phyloP scores from a whole-genome alignment of 2,888 invertebrate genomes.

The Sepioteuthis lessoniana region DNA sequence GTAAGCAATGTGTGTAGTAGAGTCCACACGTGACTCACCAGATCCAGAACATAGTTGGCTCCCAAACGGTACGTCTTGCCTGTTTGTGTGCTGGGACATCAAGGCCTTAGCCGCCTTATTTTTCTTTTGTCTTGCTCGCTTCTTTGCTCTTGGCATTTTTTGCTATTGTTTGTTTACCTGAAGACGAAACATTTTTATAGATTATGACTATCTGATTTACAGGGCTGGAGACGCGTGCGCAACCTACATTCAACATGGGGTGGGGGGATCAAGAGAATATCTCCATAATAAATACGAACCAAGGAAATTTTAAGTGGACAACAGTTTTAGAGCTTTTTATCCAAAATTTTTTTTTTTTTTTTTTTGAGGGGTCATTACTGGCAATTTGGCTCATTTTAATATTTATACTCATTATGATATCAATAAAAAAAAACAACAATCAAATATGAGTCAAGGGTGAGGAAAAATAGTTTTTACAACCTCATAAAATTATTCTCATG shows the following conservation, averaged over 20 bases:
- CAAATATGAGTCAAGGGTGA: too few species aligned
- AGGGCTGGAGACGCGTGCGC: neutral
- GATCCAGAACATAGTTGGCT: conserved; percentile 35
- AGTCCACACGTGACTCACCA: conserved; percentile 45
- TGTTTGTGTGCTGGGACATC: neutral
- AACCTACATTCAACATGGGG: neutral
- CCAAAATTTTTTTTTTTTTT: too few species aligned
- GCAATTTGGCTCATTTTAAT: too few species aligned
- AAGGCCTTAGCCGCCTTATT: conserved; percentile 45
- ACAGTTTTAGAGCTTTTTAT: too few species aligned
- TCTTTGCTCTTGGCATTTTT: conserved; percentile 46
- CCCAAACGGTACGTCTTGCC: conserved; percentile 1
- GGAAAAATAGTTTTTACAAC: too few species aligned
- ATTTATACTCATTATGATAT: too few species aligned
- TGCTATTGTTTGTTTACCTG: conserved; percentile 43
- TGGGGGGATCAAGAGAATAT: too few species aligned
- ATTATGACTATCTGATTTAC: conserved; percentile 35
- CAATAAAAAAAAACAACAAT: too few species aligned
- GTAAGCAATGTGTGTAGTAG: conserved; percentile 25
- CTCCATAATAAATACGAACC: too few species aligned
- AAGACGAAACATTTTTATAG: conserved; percentile 35
- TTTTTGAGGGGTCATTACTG: too few species aligned
- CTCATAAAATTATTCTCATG: too few species aligned
- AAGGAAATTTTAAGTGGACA: too few species aligned
- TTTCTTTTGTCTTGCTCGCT: conserved; percentile 45